Conservation (phyloP, 1,140 invertebrate genomes). For the Drosophila mayri region DNA sequence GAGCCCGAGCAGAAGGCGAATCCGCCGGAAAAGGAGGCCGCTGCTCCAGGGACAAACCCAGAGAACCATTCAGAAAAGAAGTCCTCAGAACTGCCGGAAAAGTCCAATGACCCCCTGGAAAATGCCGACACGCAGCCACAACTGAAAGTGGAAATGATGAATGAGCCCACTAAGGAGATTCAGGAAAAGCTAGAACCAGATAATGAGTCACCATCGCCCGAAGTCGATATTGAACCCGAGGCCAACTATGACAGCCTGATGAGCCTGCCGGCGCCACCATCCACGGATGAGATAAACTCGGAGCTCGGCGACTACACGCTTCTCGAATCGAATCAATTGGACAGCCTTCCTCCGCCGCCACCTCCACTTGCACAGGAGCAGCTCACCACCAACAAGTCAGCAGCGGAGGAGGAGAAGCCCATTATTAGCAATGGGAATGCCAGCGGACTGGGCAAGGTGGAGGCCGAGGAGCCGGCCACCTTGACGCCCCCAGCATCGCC, state of each 20-base stretch:
- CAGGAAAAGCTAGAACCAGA: background rate
- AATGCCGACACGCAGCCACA: background rate
- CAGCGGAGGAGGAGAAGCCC: conserved; percentile 7
- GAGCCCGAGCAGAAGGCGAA: background rate
- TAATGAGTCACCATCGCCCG: background rate
- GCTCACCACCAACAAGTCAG: conserved; percentile 7
- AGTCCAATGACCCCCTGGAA: background rate
- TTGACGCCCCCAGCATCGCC: conserved; percentile 76
- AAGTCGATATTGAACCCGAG: conserved; percentile 27
- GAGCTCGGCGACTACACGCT: conserved; percentile 74
- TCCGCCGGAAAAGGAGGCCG: background rate
- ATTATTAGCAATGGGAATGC: conserved; percentile 28
- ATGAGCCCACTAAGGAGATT: conserved; percentile 83
- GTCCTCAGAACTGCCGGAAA: background rate
- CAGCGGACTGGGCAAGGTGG: conserved; percentile 28
- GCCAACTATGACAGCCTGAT: conserved; percentile 78
- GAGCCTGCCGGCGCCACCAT: conserved; percentile 80
- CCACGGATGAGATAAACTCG: conserved; percentile 79
- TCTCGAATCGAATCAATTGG: conserved; percentile 77
- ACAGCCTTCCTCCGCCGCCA: conserved; percentile 82
- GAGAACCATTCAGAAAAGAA: background rate
- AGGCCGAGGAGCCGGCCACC: conserved; percentile 51
- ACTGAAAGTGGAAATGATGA: background rate
- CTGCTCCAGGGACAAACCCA: background rate
- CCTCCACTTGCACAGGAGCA: conserved; percentile 48